phyloP scores from a whole-genome alignment of 2,797 vertebrate genomes.

The Enteromius argenteus region DNA sequence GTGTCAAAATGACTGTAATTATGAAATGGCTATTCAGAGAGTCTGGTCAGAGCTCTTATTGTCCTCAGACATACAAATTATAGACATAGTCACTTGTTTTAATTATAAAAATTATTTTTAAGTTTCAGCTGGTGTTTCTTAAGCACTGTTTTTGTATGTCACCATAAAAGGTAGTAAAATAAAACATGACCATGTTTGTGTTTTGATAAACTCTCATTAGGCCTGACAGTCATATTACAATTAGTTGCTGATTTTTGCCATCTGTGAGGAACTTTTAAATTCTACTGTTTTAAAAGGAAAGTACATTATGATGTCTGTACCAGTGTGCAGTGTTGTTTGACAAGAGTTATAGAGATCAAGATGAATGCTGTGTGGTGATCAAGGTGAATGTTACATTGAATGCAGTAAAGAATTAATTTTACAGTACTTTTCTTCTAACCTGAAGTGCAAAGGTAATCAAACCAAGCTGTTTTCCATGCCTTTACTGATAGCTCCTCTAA shows the following conservation, averaged over 20 bases:
- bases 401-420: neutral
- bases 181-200: neutral
- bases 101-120: neutral
- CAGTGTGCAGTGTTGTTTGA: neutral
- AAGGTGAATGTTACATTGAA: neutral
- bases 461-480: slow-evolving; percentile 5
- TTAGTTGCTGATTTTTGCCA: neutral
- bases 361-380: neutral
- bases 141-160: neutral
- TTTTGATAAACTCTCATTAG: neutral
- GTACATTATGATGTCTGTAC: neutral
- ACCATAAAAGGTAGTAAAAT: neutral
- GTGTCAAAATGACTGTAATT: neutral
- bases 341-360: neutral
- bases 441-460: neutral
- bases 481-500: neutral
- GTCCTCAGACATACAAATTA: neutral
- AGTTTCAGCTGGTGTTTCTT: neutral
- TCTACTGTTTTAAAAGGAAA: neutral
- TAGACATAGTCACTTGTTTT: neutral
- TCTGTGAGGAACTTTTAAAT: neutral
- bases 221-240: neutral
- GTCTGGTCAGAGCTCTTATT: neutral
- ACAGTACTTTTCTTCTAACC: neutral
- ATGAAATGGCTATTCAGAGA: neutral